These are phyloP conservation scores for Catostomus latipinnis DNA, from an alignment of 2,797 vertebrate genomes.

Conservation along the genomic window DNA sequence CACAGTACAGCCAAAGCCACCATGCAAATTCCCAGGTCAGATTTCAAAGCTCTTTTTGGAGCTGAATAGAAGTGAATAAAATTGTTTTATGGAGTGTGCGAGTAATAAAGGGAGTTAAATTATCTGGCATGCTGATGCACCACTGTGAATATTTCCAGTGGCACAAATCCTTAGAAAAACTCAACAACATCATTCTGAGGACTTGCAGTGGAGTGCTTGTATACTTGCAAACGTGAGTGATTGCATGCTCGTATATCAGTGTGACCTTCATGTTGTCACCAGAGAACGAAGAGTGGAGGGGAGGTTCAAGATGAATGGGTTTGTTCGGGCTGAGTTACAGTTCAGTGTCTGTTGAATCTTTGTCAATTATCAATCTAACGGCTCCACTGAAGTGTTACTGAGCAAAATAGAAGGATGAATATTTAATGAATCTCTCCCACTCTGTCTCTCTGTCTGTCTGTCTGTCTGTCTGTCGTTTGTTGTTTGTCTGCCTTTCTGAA, in stretches of 20 bases:
- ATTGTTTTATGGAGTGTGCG: background rate
- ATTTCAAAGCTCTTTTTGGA: conserved; percentile 21
- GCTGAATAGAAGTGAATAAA: background rate
- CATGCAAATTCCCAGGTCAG: conserved; percentile 21
- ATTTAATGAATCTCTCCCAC: conserved; percentile 50
- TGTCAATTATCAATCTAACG: conserved; percentile 62
- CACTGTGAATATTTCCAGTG: background rate
- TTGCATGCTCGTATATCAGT: background rate
- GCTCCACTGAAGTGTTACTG: conserved; percentile 55
- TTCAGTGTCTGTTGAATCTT: conserved; percentile 35
- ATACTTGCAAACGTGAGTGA: background rate
- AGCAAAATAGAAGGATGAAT: conserved; percentile 59
- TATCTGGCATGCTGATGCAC: background rate
- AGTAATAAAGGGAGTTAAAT: background rate
- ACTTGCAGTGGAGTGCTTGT: background rate
- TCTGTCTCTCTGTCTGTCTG: conserved; percentile 21
- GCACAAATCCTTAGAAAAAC: too few species aligned
- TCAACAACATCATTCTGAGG: background rate
- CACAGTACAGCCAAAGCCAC: conserved; percentile 32
- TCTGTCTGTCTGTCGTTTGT: background rate
- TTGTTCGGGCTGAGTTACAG: conserved; percentile 23
- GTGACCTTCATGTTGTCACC: conserved; percentile 38
- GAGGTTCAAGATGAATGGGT: conserved; percentile 37
- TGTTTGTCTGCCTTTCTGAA: too few species aligned
- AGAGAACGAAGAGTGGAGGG: background rate